These are phyloP conservation scores for Buceros bicornis DNA, from an alignment of 2,797 vertebrate genomes.

Conservation along the genomic window DNA sequence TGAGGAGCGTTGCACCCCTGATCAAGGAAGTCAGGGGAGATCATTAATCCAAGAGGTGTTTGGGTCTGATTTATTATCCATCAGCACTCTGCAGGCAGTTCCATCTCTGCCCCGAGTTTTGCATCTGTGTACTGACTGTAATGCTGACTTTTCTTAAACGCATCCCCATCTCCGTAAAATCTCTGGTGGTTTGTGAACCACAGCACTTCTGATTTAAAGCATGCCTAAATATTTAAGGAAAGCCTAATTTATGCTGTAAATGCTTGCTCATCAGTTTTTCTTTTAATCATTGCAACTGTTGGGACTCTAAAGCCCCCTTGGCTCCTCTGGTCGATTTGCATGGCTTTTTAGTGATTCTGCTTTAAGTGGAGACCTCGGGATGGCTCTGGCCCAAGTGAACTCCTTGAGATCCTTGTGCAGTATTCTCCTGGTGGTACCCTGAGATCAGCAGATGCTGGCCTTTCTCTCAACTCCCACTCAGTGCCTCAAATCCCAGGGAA, in stretches of 20 bases:
- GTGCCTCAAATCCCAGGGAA: conserved; percentile 63
- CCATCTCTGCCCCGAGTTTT: neutral
- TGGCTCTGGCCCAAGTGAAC: conserved; percentile 66
- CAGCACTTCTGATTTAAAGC: neutral
- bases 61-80: neutral
- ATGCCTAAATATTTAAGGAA: neutral
- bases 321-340: neutral
- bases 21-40: neutral
- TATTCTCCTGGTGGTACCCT: conserved; percentile 67
- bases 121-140: neutral
- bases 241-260: neutral
- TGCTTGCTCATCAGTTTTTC: conserved; percentile 19
- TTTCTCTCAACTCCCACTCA: conserved; percentile 72
- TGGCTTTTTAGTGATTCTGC: neutral
- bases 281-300: neutral
- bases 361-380: neutral
- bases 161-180: neutral
- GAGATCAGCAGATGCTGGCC: conserved; percentile 68
- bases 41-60: neutral
- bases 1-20: neutral
- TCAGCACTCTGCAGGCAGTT: neutral
- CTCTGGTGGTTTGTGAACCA: neutral
- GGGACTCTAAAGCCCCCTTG: neutral
- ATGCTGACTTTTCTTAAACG: neutral
- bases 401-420: neutral